Evolutionary conservation across 2,113 vertebrate genomes (phyloP).

Genomic region (Pardalotus punctatus): DNA sequence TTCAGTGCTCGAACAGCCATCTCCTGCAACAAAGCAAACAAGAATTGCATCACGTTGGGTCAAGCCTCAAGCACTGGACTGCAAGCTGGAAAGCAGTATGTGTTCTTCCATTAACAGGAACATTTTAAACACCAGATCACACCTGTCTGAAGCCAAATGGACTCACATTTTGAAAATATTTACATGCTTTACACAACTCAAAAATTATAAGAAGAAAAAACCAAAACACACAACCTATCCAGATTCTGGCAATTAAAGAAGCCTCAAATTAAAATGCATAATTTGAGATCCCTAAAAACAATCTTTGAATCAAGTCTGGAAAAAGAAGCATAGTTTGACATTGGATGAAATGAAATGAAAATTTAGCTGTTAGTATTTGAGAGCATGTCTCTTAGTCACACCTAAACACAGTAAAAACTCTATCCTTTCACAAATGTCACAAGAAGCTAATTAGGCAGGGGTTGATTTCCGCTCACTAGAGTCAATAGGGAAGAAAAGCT

Average conservation of each 20-base stretch:
- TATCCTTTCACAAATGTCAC: background rate
- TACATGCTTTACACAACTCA: background rate
- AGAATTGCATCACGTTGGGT: background rate
- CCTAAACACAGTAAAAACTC: background rate
- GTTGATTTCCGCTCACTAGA: background rate
- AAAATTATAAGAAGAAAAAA: background rate
- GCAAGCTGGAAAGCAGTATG: background rate
- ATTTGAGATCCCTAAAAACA: background rate
- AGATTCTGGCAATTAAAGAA: background rate
- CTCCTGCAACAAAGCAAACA: constrained; percentile 76
- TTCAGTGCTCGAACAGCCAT: constrained; percentile 95
- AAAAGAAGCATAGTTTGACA: background rate
- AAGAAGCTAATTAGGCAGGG: background rate
- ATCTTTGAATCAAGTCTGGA: background rate
- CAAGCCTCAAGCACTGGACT: background rate
- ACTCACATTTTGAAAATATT: background rate
- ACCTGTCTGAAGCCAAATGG: background rate
- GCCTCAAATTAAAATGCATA: background rate
- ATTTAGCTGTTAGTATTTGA: background rate
- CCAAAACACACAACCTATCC: background rate
- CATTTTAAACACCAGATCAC: background rate
- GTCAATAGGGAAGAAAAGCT: background rate
- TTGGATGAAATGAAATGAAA: background rate
- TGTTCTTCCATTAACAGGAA: background rate
- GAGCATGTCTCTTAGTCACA: background rate